Base-by-base conservation (phyloP, 2,113 vertebrate species). In the Microcebus ravelobensis region DNA sequence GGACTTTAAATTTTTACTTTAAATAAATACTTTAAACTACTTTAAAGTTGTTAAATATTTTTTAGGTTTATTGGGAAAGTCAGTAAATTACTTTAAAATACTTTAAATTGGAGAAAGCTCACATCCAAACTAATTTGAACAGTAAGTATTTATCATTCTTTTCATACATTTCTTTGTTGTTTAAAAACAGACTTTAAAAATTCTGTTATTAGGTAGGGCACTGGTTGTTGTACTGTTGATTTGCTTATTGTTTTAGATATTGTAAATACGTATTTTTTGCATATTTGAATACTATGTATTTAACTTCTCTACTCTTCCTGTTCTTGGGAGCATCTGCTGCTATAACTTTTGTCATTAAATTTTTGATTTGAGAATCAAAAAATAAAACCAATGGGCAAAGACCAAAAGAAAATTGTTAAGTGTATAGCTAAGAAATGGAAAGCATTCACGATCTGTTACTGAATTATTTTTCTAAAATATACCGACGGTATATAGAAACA, bases 301-400 rank as follows among this genome's bases (percentile, higher is more conserved):
- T 86, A 77, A 71, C 74, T 92, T 14, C 23, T 92, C 52, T 82
- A 27, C 20, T 61, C 45, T 95, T 80, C 25, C 21, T 94, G 45
- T 73, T 82, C 70, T 84, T 74, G 55, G 36, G 73, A 83, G 11
- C 59, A 70, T 92, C 6, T 87, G 11, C 50, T 80, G 57, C 25
- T 74, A 3, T 90, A 83, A 90, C 8, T 73, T 95, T 83, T 84
- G 67, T 74, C 29, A 80, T 90, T 71, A 59, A 73, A 25, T 55
- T 94, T 96, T 77, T 65, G 10, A 86, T 73, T 90, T 94, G 71
- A 89, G 76, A 90, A 89, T 29, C 55, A 71, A 86, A 95, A 96
- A 87, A 39, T 87, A 92, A 95, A 96, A 96, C 74, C 70, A 91
- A 88, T 68, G 76, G 71, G 12, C 42, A 39, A 80, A 77, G 68